A percentile compares a stretch with the other conserved stretches of the same genome.
These are phyloP conservation scores for Melanaphis sacchari DNA, from an alignment of 1,140 invertebrate genomes.

Conservation along the genomic window DNA sequence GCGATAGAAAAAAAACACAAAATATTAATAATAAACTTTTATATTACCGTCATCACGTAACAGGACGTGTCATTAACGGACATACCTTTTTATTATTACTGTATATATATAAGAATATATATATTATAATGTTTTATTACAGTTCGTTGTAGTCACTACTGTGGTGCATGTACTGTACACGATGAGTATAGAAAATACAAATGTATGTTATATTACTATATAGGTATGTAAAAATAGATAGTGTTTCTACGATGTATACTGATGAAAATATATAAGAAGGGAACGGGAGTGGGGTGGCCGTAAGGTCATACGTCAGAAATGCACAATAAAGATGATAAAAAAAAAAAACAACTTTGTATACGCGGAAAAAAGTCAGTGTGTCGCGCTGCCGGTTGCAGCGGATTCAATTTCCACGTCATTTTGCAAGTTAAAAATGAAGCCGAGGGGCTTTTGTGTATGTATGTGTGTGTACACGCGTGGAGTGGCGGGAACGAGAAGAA, in stretches of 20 bases:
- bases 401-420: conserved; percentile 57
- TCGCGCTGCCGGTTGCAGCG: background rate
- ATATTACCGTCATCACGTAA: background rate
- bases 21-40: conserved; percentile 55
- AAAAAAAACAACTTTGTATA: conserved; percentile 6
- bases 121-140: background rate
- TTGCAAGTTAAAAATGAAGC: conserved; percentile 53
- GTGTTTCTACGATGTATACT: background rate
- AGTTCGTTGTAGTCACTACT: background rate
- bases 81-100: conserved; percentile 22
- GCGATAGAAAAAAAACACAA: background rate
- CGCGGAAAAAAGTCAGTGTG: conserved; percentile 31
- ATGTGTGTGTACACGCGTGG: background rate
- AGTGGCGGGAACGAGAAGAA: background rate
- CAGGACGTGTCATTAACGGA: conserved; percentile 46
- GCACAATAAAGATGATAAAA: background rate
- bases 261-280: background rate
- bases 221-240: background rate
- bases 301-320: conserved; percentile 31
- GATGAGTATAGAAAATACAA: background rate
- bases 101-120: background rate
- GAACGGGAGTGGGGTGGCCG: background rate
- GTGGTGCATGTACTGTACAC: background rate
- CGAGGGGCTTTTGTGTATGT: conserved; percentile 21
- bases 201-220: conserved; percentile 1